phyloP scores from a whole-genome alignment of 2,113 vertebrate genomes.

The Aegithalos caudatus region DNA sequence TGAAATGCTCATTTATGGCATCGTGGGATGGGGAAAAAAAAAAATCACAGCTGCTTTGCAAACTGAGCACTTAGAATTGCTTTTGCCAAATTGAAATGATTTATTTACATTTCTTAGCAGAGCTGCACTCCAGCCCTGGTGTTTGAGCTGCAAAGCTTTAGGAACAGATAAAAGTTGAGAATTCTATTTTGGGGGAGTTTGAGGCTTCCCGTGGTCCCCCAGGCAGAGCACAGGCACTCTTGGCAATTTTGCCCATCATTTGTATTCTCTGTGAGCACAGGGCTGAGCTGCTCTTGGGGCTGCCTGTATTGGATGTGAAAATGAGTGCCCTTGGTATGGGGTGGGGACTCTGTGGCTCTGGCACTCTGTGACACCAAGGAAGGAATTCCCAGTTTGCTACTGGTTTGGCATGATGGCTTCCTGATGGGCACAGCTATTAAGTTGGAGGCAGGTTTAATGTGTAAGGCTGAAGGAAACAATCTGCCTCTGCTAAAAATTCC shows the following conservation, averaged over 20 bases:
- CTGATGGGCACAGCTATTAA: accelerated
- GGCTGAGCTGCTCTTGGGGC: neutral
- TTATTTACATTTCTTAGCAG: neutral
- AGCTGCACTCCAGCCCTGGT: neutral
- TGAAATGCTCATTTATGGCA: neutral
- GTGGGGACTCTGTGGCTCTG: neutral
- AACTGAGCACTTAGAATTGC: neutral
- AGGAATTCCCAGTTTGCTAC: neutral
- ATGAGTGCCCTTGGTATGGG: neutral
- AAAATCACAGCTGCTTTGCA: neutral
- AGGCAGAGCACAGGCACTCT: neutral
- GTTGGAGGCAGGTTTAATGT: neutral
- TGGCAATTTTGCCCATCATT: neutral
- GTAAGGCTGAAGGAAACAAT: neutral
- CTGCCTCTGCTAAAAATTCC: neutral
- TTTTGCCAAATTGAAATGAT: neutral
- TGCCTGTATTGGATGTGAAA: neutral
- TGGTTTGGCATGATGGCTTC: neutral
- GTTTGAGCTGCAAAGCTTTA: neutral
- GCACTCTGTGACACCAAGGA: accelerated
- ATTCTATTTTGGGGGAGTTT: neutral
- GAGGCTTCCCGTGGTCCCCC: neutral
- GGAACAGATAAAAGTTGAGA: neutral
- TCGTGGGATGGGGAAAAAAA: neutral
- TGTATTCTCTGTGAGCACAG: neutral